These are phyloP conservation scores for Portevinia maculata DNA, from an alignment of 2,888 invertebrate species.

Conservation along the genomic window DNA sequence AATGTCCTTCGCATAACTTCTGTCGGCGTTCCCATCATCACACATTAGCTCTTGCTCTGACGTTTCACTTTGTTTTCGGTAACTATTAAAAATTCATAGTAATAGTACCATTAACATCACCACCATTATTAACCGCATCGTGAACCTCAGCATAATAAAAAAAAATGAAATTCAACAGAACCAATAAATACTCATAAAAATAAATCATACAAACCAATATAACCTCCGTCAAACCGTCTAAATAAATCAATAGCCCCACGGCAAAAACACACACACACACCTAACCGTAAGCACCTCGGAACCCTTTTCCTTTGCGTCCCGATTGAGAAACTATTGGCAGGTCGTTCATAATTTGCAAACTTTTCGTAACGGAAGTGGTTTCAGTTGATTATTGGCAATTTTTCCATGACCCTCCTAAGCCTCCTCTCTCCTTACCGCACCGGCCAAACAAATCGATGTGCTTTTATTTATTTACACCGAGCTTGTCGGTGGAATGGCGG, in stretches of 20 bases:
- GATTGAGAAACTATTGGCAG: slow-evolving; percentile 58
- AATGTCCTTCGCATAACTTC: background rate
- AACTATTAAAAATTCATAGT: slow-evolving; percentile 51
- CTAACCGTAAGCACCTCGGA: slow-evolving; percentile 8
- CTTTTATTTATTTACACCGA: slow-evolving; percentile 62
- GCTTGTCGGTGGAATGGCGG: slow-evolving; percentile 1
- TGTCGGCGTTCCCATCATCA: background rate
- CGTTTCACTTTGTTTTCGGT: slow-evolving; percentile 44
- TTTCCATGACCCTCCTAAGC: slow-evolving; percentile 9
- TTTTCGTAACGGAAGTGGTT: slow-evolving; percentile 68
- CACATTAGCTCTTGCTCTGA: too few species aligned
- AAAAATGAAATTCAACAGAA: slow-evolving; percentile 40
- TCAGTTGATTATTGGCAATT: slow-evolving; percentile 71
- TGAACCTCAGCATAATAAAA: slow-evolving; percentile 11
- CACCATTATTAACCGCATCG: slow-evolving; percentile 42
- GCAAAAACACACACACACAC: slow-evolving; percentile 27
- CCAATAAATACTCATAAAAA: slow-evolving; percentile 69
- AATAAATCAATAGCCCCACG: slow-evolving; percentile 65
- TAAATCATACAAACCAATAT: slow-evolving; percentile 71
- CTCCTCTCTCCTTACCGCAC: too few species aligned
- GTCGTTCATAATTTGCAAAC: slow-evolving; percentile 66
- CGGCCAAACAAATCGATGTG: background rate
- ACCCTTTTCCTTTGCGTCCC: slow-evolving; percentile 48
- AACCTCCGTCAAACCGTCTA: slow-evolving; percentile 56
- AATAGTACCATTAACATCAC: slow-evolving; percentile 44